A percentile compares a stretch with the other conserved stretches of the same genome.
Evolutionary conservation across 2,113 vertebrate species (phyloP).

Genomic region (Periophthalmus modestus): DNA sequence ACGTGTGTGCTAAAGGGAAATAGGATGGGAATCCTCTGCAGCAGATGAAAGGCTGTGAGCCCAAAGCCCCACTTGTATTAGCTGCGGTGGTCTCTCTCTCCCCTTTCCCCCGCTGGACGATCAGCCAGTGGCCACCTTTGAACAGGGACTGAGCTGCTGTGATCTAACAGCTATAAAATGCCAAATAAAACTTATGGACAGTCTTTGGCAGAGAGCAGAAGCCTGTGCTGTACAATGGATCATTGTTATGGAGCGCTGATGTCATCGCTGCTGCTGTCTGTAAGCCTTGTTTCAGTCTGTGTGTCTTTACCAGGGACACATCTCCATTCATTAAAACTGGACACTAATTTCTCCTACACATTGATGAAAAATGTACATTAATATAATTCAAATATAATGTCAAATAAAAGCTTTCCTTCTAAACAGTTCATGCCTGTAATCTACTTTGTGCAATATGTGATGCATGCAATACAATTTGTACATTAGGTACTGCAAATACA

Average conservation of each 20-base stretch:
- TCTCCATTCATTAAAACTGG: slow-evolving; percentile 37
- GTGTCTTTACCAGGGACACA: slow-evolving; percentile 67
- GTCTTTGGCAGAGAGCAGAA: slow-evolving; percentile 71
- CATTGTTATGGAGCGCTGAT: slow-evolving; percentile 80
- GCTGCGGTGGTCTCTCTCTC: slow-evolving; percentile 42
- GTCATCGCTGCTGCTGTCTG: slow-evolving; percentile 67
- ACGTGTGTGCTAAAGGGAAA: slow-evolving; percentile 58
- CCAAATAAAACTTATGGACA: slow-evolving; percentile 79
- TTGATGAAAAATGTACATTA: not conserved
- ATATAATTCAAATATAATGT: not conserved
- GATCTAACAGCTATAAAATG: slow-evolving; percentile 83
- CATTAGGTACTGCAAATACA: not conserved
- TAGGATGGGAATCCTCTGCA: slow-evolving; percentile 58
- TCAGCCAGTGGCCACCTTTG: slow-evolving; percentile 66
- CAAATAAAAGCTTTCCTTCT: not conserved
- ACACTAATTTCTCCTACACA: not conserved
- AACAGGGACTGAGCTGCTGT: slow-evolving; percentile 71
- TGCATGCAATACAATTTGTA: too few species aligned
- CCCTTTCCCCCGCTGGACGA: slow-evolving; percentile 42
- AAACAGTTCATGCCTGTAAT: not conserved
- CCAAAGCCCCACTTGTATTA: slow-evolving; percentile 49
- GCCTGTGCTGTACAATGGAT: slow-evolving; percentile 75
- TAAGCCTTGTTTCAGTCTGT: slow-evolving; percentile 45
- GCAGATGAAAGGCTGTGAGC: slow-evolving; percentile 68
- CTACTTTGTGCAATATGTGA: not conserved